Base-by-base conservation (phyloP, 2,797 vertebrate genomes). In the Strix occidentalis region DNA sequence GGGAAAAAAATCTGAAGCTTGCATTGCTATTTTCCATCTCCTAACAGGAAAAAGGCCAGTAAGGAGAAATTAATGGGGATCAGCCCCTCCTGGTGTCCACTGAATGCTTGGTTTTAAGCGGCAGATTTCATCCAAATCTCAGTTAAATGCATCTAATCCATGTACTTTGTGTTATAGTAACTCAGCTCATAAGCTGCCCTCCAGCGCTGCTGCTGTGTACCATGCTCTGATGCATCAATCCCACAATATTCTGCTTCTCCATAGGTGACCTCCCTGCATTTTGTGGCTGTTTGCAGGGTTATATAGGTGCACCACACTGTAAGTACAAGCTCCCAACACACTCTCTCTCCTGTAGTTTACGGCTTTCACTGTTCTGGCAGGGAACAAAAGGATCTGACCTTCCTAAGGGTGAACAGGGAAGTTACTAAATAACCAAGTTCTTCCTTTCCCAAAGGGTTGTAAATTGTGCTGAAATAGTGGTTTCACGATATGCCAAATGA, bases 381-480 rank as follows among this genome's bases (percentile, higher is more conserved):
- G 93, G 94, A 97, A 96, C 87, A 80, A 90, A 92, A 95, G 90
- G 90, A 84, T 87, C 72, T 96, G 97, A 98, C 96, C 97, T 98
- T 97, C 86, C 94, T 89, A 60, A 84, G 90, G 83, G 87, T 2
- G 8, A 94, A 95, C 92, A 57, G 93, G 96, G 95, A 97, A 98
- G 97, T 97, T 96, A 94, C 97, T 96, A 68, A 94, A 96, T 93
- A 95, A 97, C 87, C 4, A 23, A 13, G 81, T 78, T 97, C 96
- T 97, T 95, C 97, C 90, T 96, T 97, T 93, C 96, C 97, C 90
- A 95, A 91, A 95, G 90, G 93, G 94, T 88, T 96, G 96, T 98
- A 98, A 98, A 98, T 97, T 96, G 88, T 94, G 79, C 95, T 97
- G 95, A 96, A 98, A 95, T 88, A 94, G 92, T 95, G 87, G 91